Conservation (phyloP, 1,140 invertebrate genomes). For the Stegodyphus dumicola region DNA sequence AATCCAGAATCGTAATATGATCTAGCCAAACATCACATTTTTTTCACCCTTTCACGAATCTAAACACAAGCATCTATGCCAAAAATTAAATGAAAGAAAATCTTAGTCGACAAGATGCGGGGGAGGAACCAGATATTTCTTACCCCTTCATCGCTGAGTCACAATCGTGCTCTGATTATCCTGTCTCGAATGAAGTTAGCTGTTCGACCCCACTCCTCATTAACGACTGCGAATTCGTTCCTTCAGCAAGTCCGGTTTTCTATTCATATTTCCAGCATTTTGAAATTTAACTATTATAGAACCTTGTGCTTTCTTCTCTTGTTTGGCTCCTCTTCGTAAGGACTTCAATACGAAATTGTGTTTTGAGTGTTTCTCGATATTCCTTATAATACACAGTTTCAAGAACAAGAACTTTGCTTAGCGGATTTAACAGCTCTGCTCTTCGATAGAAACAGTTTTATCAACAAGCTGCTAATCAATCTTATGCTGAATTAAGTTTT, state of each 20-base stretch:
- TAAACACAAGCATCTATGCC: conserved; percentile 11
- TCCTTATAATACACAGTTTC: no score
- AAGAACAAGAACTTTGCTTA: no score
- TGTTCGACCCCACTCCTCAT: conserved; percentile 46
- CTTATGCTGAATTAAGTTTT: no score
- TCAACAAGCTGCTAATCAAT: no score
- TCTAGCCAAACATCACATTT: background rate
- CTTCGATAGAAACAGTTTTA: no score
- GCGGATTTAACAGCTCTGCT: no score
- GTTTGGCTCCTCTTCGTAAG: no score
- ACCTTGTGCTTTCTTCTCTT: no score
- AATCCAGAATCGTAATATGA: no score
- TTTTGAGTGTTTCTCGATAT: no score
- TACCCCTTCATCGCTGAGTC: conserved; percentile 53
- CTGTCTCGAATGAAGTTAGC: conserved; percentile 43
- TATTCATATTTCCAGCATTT: background rate
- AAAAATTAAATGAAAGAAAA: conserved; percentile 43
- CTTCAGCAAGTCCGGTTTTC: conserved; percentile 33
- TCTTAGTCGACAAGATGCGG: conserved; percentile 38
- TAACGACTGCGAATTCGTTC: conserved; percentile 48
- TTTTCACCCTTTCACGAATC: background rate
- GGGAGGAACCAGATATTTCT: conserved; percentile 40
- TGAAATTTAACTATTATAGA: no score
- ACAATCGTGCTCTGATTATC: conserved; percentile 61
- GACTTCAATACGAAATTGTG: no score